Percentiles rank a stretch among this genome's conserved stretches.
phyloP scores from a whole-genome alignment of 2,113 vertebrate species.

The Pollachius pollachius region DNA sequence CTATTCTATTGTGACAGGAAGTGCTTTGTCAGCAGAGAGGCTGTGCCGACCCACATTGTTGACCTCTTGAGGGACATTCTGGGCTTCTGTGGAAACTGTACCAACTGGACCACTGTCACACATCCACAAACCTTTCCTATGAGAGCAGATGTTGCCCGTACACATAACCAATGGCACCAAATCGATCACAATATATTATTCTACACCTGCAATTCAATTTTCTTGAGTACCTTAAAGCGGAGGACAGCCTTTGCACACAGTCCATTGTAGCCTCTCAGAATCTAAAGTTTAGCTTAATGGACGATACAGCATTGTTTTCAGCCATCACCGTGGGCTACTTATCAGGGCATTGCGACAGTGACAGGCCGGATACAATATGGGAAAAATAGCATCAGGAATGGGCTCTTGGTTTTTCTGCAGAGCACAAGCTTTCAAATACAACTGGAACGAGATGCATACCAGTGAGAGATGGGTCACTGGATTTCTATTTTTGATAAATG shows the following conservation, averaged over 20 bases:
- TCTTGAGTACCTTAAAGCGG: too few relatives aligned
- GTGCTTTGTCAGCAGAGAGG: slow-evolving; percentile 54
- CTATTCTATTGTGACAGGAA: slow-evolving; percentile 60
- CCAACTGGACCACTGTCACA: slow-evolving; percentile 34
- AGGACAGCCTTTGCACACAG: too few relatives aligned
- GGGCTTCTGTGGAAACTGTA: slow-evolving; percentile 38
- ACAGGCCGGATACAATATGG: slow-evolving; percentile 36
- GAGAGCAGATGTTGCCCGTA: neutral
- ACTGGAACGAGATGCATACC: slow-evolving; percentile 16
- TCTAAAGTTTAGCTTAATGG: slow-evolving; percentile 52
- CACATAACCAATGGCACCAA: neutral
- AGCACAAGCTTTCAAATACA: slow-evolving; percentile 51
- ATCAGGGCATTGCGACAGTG: slow-evolving; percentile 33
- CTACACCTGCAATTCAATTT: too few relatives aligned
- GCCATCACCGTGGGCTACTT: slow-evolving; percentile 50
- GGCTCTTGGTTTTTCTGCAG: slow-evolving; percentile 27
- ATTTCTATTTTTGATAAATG: too few relatives aligned
- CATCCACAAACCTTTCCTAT: slow-evolving; percentile 2
- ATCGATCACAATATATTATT: neutral
- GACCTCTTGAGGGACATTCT: slow-evolving; percentile 44
- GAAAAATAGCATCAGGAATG: slow-evolving; percentile 45
- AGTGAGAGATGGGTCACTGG: slow-evolving; percentile 17
- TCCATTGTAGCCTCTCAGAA: too few relatives aligned
- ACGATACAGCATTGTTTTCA: slow-evolving; percentile 26
- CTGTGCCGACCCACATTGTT: slow-evolving; percentile 44